Evolutionary conservation across 2,113 vertebrate species (phyloP).

Genomic region (crab-eating macaque (Macaca fascicularis)): DNA sequence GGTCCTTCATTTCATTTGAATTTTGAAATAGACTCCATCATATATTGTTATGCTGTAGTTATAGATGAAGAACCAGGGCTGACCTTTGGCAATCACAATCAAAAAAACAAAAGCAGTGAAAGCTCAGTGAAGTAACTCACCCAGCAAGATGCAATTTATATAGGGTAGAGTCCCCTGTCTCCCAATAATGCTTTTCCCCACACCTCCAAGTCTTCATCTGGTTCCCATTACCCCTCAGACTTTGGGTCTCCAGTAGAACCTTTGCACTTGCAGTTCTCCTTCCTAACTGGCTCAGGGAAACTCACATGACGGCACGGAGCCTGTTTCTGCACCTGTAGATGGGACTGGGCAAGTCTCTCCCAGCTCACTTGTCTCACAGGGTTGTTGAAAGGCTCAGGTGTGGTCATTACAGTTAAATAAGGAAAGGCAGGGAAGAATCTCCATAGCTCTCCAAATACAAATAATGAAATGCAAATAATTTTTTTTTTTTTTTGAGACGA

Average conservation of each 20-base stretch:
- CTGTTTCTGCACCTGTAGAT: neutral
- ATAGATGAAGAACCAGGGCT: neutral
- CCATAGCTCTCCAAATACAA: neutral
- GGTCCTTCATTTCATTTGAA: neutral
- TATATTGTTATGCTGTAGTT: neutral
- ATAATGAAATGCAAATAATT: neutral
- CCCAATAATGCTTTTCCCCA: no score
- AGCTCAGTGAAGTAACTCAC: neutral
- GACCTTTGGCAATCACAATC: no score
- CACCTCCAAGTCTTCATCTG: no score
- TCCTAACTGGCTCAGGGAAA: neutral
- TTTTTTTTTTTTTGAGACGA: no score
- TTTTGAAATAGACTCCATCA: neutral
- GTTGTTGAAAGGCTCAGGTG: neutral
- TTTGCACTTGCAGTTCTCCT: neutral
- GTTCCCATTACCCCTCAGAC: no score
- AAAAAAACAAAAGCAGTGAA: neutral
- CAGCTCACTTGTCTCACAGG: fast-evolving
- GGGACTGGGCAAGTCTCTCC: neutral
- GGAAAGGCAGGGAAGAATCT: no score
- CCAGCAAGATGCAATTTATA: neutral
- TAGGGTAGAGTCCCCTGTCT: neutral
- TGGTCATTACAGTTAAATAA: fast-evolving
- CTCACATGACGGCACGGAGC: neutral
- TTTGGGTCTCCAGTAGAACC: neutral